Evolutionary conservation across 2,888 invertebrate genomes (phyloP), one percentile per base, ranked within the genome.

Genomic region (Gandaritis pyraliata): DNA sequence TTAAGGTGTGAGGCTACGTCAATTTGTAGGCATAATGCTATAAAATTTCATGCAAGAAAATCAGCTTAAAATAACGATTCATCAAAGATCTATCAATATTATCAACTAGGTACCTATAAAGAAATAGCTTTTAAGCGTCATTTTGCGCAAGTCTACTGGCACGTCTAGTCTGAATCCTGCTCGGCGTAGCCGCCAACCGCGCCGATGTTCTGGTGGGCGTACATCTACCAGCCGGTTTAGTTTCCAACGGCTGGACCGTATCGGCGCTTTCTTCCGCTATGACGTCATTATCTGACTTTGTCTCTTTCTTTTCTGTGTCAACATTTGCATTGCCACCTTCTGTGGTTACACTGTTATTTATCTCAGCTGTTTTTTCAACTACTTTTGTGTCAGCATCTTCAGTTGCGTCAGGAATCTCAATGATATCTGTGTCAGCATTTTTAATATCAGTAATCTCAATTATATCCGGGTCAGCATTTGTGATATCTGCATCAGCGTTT

Each of bases 121-220:
- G n/a, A n/a, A n/a, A 23, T 23, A 5, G 23, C 23, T 23, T 23
- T 23, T 23, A 23, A 23, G 57, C 45, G 10, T 63, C 54, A 48
- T 81, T 80, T 50, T 82, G 79, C 1, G 72, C 65, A 1, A 87
- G 71, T 60, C 72, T 76, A 63, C 88, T 90, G 0, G 86, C 74
- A 0, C 89, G 78, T 11, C 90, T 74, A 0, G 89, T 89, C 23
- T 75, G 78, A 10, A 89, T 74, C 1, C 79, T 68, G 49, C 81
- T 77, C 0, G 88, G 86, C 0, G 87, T 85, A 0, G 71, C 70
- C 0, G 82, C 78, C 10, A 81, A 47, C 0, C 85, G 75, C 3
- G 83, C 65, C 0, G 87, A 84, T 0, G 72, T 61, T 13, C 86
- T 75, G 0, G 78, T 75, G 0, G 86, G 84, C 0, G 87, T 86